Conservation (phyloP, 2,888 invertebrate genomes). For the Pyrocoelia pectoralis region DNA sequence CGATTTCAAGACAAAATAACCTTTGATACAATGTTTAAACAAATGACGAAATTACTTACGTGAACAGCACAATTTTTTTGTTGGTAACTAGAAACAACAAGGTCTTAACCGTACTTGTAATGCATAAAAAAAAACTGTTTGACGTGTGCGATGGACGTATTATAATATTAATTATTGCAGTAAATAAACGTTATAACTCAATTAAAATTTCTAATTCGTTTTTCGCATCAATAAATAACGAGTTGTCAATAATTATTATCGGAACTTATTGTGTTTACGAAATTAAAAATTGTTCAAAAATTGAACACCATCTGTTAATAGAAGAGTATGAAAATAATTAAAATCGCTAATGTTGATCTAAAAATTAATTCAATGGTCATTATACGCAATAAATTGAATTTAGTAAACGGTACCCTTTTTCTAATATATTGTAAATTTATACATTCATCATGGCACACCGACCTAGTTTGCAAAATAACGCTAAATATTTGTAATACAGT, state of each 20-base stretch:
- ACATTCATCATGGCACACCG: background rate
- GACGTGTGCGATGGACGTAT: background rate
- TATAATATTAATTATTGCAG: background rate
- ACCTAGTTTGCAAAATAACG: background rate
- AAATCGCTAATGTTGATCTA: background rate
- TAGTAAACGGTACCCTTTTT: background rate
- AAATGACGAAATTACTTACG: too few relatives aligned
- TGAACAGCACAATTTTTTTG: too few relatives aligned
- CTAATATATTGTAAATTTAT: background rate
- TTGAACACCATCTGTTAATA: background rate
- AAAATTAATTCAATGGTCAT: slow-evolving; percentile 4
- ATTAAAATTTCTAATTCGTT: background rate
- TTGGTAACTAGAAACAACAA: too few relatives aligned
- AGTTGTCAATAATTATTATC: background rate
- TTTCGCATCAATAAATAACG: slow-evolving; percentile 9
- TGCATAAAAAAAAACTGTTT: too few relatives aligned
- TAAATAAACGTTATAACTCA: background rate
- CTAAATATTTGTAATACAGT: background rate
- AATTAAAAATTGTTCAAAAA: too few relatives aligned
- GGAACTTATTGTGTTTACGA: background rate
- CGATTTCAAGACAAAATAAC: too few relatives aligned
- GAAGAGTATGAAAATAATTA: background rate
- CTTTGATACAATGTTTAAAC: too few relatives aligned
- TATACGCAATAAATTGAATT: background rate
- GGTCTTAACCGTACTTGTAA: too few relatives aligned